These are phyloP conservation scores for Spheniscus mendiculus DNA, from an alignment of 2,113 vertebrate species.

Conservation along the genomic window DNA sequence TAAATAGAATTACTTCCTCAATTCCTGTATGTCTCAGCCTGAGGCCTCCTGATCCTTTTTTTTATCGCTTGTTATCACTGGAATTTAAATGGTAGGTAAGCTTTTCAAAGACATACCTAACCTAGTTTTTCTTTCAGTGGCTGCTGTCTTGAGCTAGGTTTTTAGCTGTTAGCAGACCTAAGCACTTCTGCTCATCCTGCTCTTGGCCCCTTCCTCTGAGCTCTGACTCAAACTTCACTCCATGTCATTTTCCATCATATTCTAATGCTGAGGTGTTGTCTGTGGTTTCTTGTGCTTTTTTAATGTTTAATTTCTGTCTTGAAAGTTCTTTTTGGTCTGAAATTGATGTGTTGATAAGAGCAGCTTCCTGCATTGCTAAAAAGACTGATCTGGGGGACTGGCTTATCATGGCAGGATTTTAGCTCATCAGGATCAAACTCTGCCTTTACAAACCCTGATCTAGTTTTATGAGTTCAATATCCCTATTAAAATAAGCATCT, in stretches of 20 bases:
- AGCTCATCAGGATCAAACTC: neutral
- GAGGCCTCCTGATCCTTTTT: neutral
- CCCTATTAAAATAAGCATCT: neutral
- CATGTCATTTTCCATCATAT: neutral
- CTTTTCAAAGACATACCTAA: neutral
- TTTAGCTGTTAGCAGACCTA: neutral
- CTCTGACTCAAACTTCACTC: neutral
- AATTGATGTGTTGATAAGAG: neutral
- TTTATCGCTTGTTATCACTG: neutral
- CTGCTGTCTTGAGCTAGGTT: neutral
- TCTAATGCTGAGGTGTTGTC: neutral
- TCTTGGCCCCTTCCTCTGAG: neutral
- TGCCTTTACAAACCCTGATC: neutral
- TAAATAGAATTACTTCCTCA: neutral
- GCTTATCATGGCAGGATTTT: neutral
- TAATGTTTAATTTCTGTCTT: neutral
- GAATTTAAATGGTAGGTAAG: neutral
- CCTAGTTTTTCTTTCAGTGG: neutral
- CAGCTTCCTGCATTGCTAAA: neutral
- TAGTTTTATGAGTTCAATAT: neutral
- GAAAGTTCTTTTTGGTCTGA: neutral
- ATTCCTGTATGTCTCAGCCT: neutral
- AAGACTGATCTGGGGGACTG: neutral
- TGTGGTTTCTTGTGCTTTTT: neutral
- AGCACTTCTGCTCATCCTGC: neutral